Evolutionary conservation across 2,113 vertebrate species (phyloP), one percentile per base, ranked within the genome.

Genomic region (Syrrhaptes paradoxus): DNA sequence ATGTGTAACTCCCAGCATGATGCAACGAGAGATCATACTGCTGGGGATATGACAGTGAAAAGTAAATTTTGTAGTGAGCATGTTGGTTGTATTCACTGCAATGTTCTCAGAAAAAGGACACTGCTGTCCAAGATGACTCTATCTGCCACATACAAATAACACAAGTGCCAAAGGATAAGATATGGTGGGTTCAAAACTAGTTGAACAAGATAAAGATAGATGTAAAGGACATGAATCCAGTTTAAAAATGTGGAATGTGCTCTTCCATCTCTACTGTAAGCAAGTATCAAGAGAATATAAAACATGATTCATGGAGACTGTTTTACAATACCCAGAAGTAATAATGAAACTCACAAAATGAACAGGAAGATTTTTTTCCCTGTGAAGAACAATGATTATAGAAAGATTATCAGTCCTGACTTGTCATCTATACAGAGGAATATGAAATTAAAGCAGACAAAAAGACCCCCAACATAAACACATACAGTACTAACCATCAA

Each of bases 381-480:
- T 57, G 6, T 32, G 36, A 83, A 77, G 8, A 12, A 25, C 17
- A 72, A 67, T 31, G 41, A 36, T 36, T 25, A 57, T 13, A 71
- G 62, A 80, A 59, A 72, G 29, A 75, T 11, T 65, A 48, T 43
- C 12, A 73, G 16, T 55, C 17, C 31, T 85, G 38, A 74, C 18
- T 43, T 75, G 43, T 38, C 19, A 51, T 55, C 24, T n/a, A 43
- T 45, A 32, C 5, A 85, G 34, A 73, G 34, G 46, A 2, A 59
- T 7, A 41, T 4, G 5, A 16, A 81, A 59, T 51, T 70, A 80
- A 86, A 92, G 31, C 6, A 67, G 36, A 29, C 11, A 58, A 67
- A 45, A 49, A 46, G 4, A 0, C 0, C 9, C 4, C 5, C 25
- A 75, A 43, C 22, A 14, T 55, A 70, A 79, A 66, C 1, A 4